Evolutionary conservation across 2,113 vertebrate genomes (phyloP), one percentile per base, ranked within the genome.

Genomic region (Sander lucioperca): DNA sequence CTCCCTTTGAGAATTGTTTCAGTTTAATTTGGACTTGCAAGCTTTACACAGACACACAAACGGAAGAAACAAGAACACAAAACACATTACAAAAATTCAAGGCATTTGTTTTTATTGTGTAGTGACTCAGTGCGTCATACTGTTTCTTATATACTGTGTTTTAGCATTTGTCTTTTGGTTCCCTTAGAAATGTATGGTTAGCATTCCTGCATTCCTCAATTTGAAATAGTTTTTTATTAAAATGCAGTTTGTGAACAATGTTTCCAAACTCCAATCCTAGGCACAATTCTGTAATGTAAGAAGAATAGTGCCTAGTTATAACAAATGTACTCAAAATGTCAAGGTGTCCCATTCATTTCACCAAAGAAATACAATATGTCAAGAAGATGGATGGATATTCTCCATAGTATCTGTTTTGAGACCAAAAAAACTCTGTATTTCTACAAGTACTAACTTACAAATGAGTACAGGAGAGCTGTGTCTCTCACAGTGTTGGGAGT

Each of bases 321-420:
- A 21, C 21, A 74, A 54, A 62, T 56, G 6, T 74, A 59, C 47
- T 65, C 36, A 75, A 72, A 62, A 74, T 53, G 48, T 69, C 65
- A 54, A 33, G 6, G 10, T 23, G 30, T 36, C n/a, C 3, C 10
- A 23, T 57, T 57, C 3, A 7, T 25, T 23, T 33, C 23, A 61
- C n/a, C 16, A 2, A 39, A 18, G 14, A 69, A 47, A 68, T 27
- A 27, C 14, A 65, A 19, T 2, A 25, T 66, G 72, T 72, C 45
- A n/a, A 61, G 23, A 71, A 47, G 43, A 80, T 12, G 8, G 45
- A 57, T 59, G 30, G 15, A 14, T 48, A 27, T 53, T 77, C 27
- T 36, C 53, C 15, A 43, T 15, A 54, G 47, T 10, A 19, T 23
- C 36, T 43, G 3, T 33, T 58, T n/a, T 64, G 25, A 71, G n/a